Conservation (phyloP, 2,113 vertebrate genomes). For the Laterallus jamaicensis region DNA sequence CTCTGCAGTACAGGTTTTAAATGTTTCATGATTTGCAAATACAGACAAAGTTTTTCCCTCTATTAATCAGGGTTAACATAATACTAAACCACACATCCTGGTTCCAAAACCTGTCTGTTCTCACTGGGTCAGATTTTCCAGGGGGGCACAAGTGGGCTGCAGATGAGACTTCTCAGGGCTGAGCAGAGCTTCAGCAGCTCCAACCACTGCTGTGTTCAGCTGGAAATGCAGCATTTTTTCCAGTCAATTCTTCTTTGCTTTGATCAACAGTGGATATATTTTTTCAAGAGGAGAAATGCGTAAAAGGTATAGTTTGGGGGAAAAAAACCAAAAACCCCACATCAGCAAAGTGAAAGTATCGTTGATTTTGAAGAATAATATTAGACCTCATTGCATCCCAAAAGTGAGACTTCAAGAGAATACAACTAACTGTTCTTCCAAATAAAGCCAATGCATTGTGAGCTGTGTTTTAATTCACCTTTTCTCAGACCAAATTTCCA, state of each 20-base stretch:
- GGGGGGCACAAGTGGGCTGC: not conserved
- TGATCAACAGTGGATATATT: not conserved
- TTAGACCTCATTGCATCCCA: not conserved
- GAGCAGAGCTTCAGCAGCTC: not conserved
- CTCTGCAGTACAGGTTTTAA: not conserved
- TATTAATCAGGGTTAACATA: not conserved
- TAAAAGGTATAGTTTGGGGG: not conserved
- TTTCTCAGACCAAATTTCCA: not conserved
- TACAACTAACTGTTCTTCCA: not conserved
- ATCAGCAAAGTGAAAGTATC: not conserved
- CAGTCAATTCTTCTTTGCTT: constrained; percentile 13
- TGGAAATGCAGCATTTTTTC: not conserved
- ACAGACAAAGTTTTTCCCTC: not conserved
- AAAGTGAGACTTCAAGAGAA: not conserved
- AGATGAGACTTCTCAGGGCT: not conserved
- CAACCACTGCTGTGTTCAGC: not conserved
- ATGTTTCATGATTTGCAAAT: not conserved
- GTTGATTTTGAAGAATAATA: not conserved
- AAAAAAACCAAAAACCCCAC: not conserved
- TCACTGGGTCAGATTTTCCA: not conserved
- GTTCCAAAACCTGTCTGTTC: not conserved
- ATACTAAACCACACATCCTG: not conserved
- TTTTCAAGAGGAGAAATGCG: not conserved
- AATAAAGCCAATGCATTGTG: not conserved
- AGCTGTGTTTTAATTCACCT: not conserved